A percentile compares a stretch with the other conserved stretches of the same genome.
Conservation (phyloP, 2,113 vertebrate species). For the Sakesphorus luctuosus region DNA sequence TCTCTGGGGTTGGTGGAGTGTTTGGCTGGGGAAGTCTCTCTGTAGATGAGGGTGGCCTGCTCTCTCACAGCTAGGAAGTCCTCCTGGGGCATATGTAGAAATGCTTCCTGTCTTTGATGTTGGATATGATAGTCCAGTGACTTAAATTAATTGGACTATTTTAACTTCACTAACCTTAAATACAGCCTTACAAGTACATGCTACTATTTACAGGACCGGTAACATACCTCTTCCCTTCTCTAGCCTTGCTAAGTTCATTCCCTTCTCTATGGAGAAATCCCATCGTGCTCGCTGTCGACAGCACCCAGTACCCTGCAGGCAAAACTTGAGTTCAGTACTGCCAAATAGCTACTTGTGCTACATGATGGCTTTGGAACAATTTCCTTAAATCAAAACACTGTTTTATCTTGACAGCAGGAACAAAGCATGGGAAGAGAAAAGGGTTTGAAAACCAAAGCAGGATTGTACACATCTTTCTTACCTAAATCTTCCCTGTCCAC, state of each 20-base stretch:
- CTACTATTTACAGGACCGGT: neutral
- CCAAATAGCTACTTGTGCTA: neutral
- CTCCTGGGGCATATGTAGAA: neutral
- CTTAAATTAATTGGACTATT: neutral
- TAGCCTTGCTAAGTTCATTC: neutral
- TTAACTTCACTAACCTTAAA: neutral
- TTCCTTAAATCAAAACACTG: conserved; percentile 38
- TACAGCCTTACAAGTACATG: neutral
- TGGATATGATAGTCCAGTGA: neutral
- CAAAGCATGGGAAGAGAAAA: conserved; percentile 11
- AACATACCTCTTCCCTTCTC: neutral
- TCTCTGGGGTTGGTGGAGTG: neutral
- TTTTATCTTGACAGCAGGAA: conserved; percentile 21
- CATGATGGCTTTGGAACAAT: neutral
- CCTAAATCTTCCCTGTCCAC: conserved; percentile 7
- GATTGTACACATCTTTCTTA: conserved; percentile 9
- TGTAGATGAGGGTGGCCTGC: neutral
- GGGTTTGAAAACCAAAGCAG: conserved; percentile 21
- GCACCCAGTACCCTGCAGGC: conserved; percentile 8
- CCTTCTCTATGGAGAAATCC: neutral
- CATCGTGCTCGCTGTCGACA: neutral
- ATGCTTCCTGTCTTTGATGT: neutral
- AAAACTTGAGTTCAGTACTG: conserved; percentile 1
- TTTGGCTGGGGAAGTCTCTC: neutral
- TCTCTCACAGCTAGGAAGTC: neutral